Conservation (phyloP, 2,113 vertebrate species). For the Myodes glareolus region DNA sequence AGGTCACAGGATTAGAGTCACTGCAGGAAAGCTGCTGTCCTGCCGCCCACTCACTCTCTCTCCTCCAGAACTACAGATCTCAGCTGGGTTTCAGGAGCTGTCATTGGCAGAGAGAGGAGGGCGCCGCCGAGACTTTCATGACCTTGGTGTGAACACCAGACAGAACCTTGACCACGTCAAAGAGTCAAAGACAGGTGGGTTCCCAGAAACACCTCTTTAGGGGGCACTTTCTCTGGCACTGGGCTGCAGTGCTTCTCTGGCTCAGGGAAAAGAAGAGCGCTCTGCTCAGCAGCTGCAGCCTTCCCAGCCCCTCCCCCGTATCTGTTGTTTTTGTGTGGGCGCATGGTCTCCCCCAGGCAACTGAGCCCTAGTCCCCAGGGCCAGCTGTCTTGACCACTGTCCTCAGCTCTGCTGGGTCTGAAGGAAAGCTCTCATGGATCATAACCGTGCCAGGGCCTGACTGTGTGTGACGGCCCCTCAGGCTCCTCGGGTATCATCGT, state of each 20-base stretch:
- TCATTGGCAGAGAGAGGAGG: slow-evolving; percentile 93
- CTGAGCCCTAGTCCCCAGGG: neutral
- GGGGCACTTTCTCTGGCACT: neutral
- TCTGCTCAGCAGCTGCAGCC: neutral
- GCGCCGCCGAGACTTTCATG: slow-evolving; percentile 91
- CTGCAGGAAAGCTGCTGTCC: neutral
- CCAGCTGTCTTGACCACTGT: neutral
- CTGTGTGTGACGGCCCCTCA: slow-evolving; percentile 65
- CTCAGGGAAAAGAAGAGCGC: neutral
- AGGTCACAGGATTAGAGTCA: neutral
- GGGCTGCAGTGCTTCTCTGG: neutral
- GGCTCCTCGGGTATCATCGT: slow-evolving; percentile 89
- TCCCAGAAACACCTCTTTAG: neutral
- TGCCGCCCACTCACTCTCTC: neutral
- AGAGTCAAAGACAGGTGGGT: slow-evolving; percentile 92
- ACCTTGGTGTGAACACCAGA: slow-evolving; percentile 92
- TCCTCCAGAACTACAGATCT: slow-evolving; percentile 87
- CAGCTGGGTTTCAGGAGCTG: slow-evolving; percentile 93
- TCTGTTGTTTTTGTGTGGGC: neutral
- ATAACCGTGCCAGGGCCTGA: neutral
- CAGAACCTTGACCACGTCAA: slow-evolving; percentile 93
- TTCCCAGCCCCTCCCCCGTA: neutral
- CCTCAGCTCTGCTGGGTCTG: neutral
- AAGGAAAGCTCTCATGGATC: neutral
- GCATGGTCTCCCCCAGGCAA: too few relatives aligned